Evolutionary conservation across 2,888 invertebrate genomes (phyloP).

Genomic region (Chloroclystis v-ata): DNA sequence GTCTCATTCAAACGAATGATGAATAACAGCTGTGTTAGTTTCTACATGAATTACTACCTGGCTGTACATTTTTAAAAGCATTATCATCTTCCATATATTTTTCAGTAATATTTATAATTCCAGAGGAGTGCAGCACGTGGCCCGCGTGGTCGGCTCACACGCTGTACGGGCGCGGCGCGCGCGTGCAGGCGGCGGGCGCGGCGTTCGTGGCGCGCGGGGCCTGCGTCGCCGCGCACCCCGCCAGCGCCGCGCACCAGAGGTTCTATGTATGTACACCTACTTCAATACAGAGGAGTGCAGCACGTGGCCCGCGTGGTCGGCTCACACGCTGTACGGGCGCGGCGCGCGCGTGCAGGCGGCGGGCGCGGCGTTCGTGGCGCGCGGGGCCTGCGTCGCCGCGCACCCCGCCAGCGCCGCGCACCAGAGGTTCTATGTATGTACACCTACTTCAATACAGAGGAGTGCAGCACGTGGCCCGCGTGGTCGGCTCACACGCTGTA

Average conservation of each 20-base stretch:
- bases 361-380: not conserved
- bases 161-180: not conserved
- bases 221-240: not conserved
- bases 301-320: not conserved
- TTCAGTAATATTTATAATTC: not conserved
- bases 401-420: not conserved
- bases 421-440: not conserved
- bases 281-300: not conserved
- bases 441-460: too few relatives aligned
- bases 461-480: slow-evolving; percentile 12
- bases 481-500: slow-evolving; percentile 81
- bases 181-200: not conserved
- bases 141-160: not conserved
- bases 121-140: not conserved
- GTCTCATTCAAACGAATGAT: too few relatives aligned
- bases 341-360: not conserved
- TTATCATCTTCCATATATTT: too few relatives aligned
- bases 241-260: not conserved
- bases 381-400: not conserved
- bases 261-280: not conserved
- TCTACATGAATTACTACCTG: too few relatives aligned
- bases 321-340: not conserved
- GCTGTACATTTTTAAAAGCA: too few relatives aligned
- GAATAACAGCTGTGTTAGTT: too few relatives aligned
- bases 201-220: not conserved